A percentile compares a stretch with the other conserved stretches of the same genome.
Evolutionary conservation across 2,888 invertebrate species (phyloP).

Genomic region (Epinotia nisella): DNA sequence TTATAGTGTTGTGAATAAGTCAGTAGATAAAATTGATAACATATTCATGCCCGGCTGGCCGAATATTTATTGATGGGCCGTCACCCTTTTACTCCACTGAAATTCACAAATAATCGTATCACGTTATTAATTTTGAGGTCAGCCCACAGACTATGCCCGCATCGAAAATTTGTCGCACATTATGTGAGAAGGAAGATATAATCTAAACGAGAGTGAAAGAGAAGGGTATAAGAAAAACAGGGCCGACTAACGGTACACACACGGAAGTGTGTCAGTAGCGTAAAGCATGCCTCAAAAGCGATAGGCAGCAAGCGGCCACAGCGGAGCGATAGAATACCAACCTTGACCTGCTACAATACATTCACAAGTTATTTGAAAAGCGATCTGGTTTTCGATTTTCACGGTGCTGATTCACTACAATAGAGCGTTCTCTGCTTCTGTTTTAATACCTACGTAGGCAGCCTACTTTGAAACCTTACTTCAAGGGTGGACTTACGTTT

Average conservation of each 20-base stretch:
- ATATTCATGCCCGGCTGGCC: neutral
- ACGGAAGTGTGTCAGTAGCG: constrained; percentile 85
- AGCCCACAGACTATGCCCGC: constrained; percentile 80
- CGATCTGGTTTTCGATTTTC: constrained; percentile 80
- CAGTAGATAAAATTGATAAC: neutral
- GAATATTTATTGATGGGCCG: neutral
- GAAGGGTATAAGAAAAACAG: constrained; percentile 72
- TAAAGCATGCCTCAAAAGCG: constrained; percentile 64
- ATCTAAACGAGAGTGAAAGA: constrained; percentile 79
- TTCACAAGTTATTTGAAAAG: constrained; percentile 58
- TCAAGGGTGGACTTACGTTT: constrained; percentile 65
- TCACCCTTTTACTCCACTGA: neutral
- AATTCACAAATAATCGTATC: constrained; percentile 67
- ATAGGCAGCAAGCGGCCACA: constrained; percentile 66
- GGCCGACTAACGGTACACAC: constrained; percentile 82
- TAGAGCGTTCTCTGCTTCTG: constrained; percentile 72
- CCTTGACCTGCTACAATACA: constrained; percentile 71
- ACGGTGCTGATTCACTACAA: constrained; percentile 81
- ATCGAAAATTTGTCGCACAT: constrained; percentile 82
- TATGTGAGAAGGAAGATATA: constrained; percentile 67
- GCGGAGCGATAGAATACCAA: constrained; percentile 62
- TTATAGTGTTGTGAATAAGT: neutral
- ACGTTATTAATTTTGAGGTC: constrained; percentile 81
- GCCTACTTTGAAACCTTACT: constrained; percentile 77
- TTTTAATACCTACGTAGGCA: constrained; percentile 68